Percentiles rank a stretch among this genome's conserved stretches.
phyloP scores from a whole-genome alignment of 2,113 vertebrate species.

The Crotalus horridus region DNA sequence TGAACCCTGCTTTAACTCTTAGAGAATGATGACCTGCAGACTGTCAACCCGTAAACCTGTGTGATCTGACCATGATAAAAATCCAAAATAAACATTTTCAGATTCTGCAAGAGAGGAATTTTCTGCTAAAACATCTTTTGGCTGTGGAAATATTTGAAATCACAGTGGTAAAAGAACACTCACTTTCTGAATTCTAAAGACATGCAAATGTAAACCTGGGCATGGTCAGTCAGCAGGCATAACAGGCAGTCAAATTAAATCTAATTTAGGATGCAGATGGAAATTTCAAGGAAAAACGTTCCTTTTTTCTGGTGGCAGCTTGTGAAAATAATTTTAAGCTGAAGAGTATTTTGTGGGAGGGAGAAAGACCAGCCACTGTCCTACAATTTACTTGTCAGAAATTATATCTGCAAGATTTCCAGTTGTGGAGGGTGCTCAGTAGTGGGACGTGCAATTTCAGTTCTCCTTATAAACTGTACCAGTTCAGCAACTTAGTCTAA shows the following conservation, averaged over 20 bases:
- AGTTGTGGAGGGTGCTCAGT: background rate
- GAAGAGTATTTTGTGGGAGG: background rate
- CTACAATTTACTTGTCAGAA: background rate
- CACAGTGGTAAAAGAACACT: background rate
- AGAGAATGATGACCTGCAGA: conserved; percentile 16
- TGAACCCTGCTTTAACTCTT: conserved; percentile 31
- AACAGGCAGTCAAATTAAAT: background rate
- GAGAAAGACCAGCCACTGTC: background rate
- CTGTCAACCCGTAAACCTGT: conserved; percentile 41
- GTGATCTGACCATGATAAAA: conserved; percentile 1
- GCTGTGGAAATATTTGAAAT: background rate
- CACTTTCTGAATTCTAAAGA: background rate
- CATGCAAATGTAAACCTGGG: background rate
- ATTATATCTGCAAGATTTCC: background rate
- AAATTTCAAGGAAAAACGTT: background rate
- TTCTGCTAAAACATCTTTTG: background rate
- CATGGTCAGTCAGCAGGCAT: background rate
- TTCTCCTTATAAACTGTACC: background rate
- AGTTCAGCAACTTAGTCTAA: background rate
- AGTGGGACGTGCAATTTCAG: background rate
- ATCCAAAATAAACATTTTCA: background rate
- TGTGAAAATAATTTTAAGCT: background rate
- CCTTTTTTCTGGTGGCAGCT: background rate
- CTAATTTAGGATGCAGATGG: background rate
- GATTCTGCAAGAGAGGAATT: background rate